phyloP scores from a whole-genome alignment of 2,888 invertebrate species.

The Athripsodes cinereus region DNA sequence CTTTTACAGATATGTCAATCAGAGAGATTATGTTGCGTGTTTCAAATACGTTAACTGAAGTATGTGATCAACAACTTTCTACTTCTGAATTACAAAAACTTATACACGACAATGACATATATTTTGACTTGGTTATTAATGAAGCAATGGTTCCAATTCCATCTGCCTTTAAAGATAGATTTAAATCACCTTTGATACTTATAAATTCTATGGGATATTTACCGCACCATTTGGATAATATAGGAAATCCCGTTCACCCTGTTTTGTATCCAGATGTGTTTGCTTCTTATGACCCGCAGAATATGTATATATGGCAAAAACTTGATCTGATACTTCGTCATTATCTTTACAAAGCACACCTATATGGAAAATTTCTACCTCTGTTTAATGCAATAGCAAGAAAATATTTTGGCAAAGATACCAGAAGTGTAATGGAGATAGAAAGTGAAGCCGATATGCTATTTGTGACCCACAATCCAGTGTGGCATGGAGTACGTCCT shows the following conservation, averaged over 20 bases:
- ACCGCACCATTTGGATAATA: slow-evolving; percentile 6
- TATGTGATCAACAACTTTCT: slow-evolving; percentile 27
- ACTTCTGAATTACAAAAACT: slow-evolving; percentile 18
- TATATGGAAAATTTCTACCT: slow-evolving; percentile 10
- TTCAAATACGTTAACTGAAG: no score
- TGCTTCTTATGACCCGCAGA: not conserved
- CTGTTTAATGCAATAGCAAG: slow-evolving; percentile 19
- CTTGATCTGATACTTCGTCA: slow-evolving; percentile 3
- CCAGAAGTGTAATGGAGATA: slow-evolving; percentile 27
- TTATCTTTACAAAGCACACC: not conserved
- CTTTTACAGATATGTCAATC: not conserved
- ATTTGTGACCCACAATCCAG: not conserved
- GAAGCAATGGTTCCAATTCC: slow-evolving; percentile 27
- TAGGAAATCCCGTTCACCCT: slow-evolving; percentile 28
- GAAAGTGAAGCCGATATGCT: slow-evolving; percentile 24
- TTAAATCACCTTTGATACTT: slow-evolving; percentile 31
- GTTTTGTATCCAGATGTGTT: slow-evolving; percentile 20
- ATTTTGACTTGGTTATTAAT: slow-evolving; percentile 31
- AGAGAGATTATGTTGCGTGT: slow-evolving; percentile 21
- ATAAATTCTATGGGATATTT: slow-evolving; percentile 17
- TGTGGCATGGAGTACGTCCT: not conserved
- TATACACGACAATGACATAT: slow-evolving; percentile 10
- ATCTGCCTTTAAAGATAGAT: slow-evolving; percentile 28
- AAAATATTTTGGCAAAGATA: slow-evolving; percentile 28
- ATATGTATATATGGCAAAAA: no score